Evolutionary conservation across 2,888 invertebrate species (phyloP).

Genomic region (Acrocyrtus sp.): DNA sequence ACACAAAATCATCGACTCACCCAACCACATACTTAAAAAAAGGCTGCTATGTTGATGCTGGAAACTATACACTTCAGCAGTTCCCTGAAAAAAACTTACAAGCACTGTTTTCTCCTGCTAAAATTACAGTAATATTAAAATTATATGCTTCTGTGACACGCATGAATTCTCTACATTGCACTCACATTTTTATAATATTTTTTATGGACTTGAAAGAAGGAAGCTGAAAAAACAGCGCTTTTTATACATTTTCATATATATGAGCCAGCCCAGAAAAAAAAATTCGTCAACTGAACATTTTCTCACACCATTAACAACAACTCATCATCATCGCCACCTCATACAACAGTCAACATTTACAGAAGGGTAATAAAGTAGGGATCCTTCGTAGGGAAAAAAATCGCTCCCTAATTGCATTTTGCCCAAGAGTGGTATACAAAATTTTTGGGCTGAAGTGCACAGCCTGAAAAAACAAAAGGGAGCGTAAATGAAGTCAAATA

Average conservation of each 20-base stretch:
- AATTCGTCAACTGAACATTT: constrained; percentile 25
- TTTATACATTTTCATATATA: neutral
- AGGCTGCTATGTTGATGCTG: neutral
- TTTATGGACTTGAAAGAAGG: neutral
- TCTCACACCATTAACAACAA: constrained; percentile 27
- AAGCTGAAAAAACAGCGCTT: neutral
- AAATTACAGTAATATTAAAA: neutral
- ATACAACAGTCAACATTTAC: neutral
- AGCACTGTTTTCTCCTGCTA: neutral
- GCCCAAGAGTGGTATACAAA: constrained; percentile 12
- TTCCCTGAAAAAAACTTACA: too few species aligned
- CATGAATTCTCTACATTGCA: neutral
- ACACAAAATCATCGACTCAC: constrained; percentile 8
- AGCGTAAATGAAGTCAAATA: too few species aligned
- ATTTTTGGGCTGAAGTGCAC: too few species aligned
- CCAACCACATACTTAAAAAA: neutral
- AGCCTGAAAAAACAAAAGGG: too few species aligned
- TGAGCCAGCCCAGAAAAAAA: neutral
- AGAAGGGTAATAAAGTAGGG: neutral
- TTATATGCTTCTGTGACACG: neutral
- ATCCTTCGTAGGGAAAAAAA: neutral
- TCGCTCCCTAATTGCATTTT: constrained; percentile 21
- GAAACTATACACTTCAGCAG: too few species aligned
- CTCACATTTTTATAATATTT: too few species aligned
- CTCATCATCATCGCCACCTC: constrained; percentile 5